Evolutionary conservation across 2,888 invertebrate species (phyloP).

Genomic region (Epicampocera succincta): DNA sequence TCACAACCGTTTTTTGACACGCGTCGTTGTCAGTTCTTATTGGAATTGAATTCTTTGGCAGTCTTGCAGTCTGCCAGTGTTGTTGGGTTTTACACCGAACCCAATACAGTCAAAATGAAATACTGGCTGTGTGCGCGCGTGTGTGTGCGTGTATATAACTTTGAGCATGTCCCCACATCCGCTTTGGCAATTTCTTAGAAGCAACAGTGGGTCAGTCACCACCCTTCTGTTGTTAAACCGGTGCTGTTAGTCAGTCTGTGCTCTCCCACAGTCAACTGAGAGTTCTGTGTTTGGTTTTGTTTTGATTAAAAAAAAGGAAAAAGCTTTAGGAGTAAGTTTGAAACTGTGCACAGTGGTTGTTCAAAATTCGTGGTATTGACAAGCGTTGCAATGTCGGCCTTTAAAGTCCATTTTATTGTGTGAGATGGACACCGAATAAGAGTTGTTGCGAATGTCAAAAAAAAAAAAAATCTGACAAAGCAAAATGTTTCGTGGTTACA

Average conservation of each 20-base stretch:
- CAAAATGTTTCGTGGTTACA: no score
- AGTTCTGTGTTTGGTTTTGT: constrained; percentile 22
- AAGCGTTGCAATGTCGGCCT: no score
- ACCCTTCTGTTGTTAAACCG: constrained; percentile 40
- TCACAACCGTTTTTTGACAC: constrained; percentile 69
- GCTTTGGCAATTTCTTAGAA: constrained; percentile 58
- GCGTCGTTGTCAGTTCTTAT: constrained; percentile 68
- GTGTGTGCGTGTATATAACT: constrained; percentile 23
- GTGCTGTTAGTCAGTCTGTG: constrained; percentile 20
- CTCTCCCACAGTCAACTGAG: constrained; percentile 1
- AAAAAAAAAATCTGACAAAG: no score
- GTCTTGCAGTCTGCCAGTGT: constrained; percentile 58
- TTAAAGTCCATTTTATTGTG: no score
- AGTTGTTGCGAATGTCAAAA: no score
- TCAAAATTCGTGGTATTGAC: no score
- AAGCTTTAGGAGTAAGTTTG: constrained; percentile 12
- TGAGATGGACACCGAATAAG: no score
- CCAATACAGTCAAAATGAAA: constrained; percentile 10
- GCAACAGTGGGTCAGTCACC: constrained; percentile 64
- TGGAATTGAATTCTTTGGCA: constrained; percentile 71
- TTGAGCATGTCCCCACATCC: constrained; percentile 65
- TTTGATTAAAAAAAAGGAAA: neutral
- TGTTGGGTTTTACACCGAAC: constrained; percentile 52
- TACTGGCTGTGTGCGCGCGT: no score
- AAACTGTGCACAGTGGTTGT: neutral